Conservation (phyloP, 2,888 invertebrate genomes). For the Isoperla grammatica region DNA sequence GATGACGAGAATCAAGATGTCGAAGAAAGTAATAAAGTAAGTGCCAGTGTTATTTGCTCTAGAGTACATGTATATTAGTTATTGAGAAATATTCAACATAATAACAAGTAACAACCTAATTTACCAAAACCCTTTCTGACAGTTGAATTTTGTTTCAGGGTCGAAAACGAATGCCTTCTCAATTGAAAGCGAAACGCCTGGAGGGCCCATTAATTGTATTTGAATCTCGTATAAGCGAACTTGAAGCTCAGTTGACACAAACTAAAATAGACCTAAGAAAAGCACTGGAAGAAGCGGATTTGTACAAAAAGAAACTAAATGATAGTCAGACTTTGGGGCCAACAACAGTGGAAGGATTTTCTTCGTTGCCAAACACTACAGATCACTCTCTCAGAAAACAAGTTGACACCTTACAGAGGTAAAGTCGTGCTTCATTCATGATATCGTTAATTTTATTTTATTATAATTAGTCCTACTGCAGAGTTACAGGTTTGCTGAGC, state of each 20-base stretch:
- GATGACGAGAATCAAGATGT: conserved; percentile 36
- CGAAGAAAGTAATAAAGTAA: conserved; percentile 27
- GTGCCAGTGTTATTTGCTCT: background rate
- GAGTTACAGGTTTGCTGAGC: too few relatives aligned
- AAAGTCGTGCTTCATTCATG: conserved; percentile 21
- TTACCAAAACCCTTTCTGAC: too few relatives aligned
- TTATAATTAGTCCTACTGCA: too few relatives aligned
- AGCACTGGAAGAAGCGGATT: conserved; percentile 59
- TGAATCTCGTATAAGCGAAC: conserved; percentile 76
- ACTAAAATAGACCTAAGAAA: conserved; percentile 70
- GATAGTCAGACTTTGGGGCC: conserved; percentile 17
- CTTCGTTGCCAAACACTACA: background rate
- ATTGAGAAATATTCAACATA: too few relatives aligned
- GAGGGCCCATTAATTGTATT: conserved; percentile 77
- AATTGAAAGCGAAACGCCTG: conserved; percentile 38
- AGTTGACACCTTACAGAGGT: conserved; percentile 65
- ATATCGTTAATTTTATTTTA: background rate
- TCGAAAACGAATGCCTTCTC: conserved; percentile 37
- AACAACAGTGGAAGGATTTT: background rate
- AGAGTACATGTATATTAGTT: background rate
- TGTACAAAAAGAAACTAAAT: conserved; percentile 41
- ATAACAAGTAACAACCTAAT: too few relatives aligned
- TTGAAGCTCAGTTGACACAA: conserved; percentile 78
- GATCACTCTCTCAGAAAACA: conserved; percentile 45
- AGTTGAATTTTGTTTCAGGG: conserved; percentile 19